A percentile compares a stretch with the other conserved stretches of the same genome.
phyloP scores from a whole-genome alignment of 1,140 invertebrate genomes.

The Drosophila malerkotliana region DNA sequence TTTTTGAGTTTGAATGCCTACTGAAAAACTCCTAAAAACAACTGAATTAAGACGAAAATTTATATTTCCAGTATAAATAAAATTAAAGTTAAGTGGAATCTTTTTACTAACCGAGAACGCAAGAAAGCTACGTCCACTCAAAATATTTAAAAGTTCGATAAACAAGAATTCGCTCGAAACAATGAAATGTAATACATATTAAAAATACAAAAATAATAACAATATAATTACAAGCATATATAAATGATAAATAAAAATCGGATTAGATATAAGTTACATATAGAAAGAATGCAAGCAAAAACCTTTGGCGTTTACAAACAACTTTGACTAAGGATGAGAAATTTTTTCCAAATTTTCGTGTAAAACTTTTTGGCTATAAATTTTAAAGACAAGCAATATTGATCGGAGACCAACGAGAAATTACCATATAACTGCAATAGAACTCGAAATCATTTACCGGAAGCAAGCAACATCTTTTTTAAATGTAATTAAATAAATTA shows the following conservation, averaged over 20 bases:
- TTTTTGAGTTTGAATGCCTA: slow-evolving; percentile 52
- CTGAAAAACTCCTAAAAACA: slow-evolving; percentile 79
- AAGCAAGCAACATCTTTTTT: slow-evolving; percentile 61
- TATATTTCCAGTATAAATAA: slow-evolving; percentile 66
- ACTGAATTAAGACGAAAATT: slow-evolving; percentile 82
- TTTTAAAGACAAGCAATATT: slow-evolving; percentile 64
- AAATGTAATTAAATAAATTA: slow-evolving; percentile 81
- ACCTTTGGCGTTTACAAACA: slow-evolving; percentile 76
- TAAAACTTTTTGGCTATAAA: slow-evolving; percentile 82
- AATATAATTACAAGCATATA: slow-evolving; percentile 69
- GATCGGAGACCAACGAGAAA: slow-evolving; percentile 57
- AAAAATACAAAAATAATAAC: slow-evolving; percentile 42
- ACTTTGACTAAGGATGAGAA: slow-evolving; percentile 71
- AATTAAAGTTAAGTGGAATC: slow-evolving; percentile 62
- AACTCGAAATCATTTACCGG: slow-evolving; percentile 83
- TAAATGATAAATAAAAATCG: slow-evolving; percentile 61
- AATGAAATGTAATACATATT: background rate
- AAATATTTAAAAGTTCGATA: slow-evolving; percentile 60
- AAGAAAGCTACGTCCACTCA: slow-evolving; percentile 55
- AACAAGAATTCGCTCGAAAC: slow-evolving; percentile 2
- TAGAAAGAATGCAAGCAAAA: slow-evolving; percentile 66
- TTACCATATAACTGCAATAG: slow-evolving; percentile 83
- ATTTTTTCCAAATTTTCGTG: slow-evolving; percentile 75
- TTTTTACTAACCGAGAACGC: slow-evolving; percentile 55
- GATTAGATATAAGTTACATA: slow-evolving; percentile 61